These are phyloP conservation scores for Tetragonisca angustula DNA, from an alignment of 2,888 invertebrate species.

Conservation along the genomic window DNA sequence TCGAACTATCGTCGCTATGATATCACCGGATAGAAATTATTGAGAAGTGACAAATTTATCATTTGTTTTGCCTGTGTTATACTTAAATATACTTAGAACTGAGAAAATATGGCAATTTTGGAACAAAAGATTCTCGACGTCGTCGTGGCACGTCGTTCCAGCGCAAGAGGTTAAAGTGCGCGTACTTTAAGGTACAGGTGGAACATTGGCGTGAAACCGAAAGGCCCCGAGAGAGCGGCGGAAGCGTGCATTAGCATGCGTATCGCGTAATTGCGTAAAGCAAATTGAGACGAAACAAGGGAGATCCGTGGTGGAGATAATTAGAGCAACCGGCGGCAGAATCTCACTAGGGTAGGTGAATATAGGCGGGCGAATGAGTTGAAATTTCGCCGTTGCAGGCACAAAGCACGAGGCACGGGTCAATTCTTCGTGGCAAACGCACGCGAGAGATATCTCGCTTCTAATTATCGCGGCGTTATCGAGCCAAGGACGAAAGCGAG, in stretches of 20 bases:
- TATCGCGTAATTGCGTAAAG: constrained; percentile 50
- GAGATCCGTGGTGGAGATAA: constrained; percentile 45
- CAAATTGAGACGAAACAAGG: constrained; percentile 41
- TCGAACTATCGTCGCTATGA: no score
- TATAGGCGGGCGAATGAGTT: neutral
- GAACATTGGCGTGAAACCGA: neutral
- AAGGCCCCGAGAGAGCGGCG: neutral
- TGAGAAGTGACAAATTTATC: no score
- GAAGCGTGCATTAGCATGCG: constrained; percentile 35
- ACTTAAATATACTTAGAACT: no score
- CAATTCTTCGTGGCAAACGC: neutral
- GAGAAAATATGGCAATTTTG: no score
- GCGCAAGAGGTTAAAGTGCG: neutral
- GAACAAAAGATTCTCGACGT: no score
- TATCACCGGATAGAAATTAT: no score
- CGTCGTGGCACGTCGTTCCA: no score
- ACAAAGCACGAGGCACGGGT: neutral
- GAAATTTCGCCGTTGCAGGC: constrained; percentile 37
- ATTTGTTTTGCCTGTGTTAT: no score
- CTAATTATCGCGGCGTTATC: constrained; percentile 42
- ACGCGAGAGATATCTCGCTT: constrained; percentile 49
- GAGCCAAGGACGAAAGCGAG: constrained; percentile 46
- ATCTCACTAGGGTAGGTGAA: no score
- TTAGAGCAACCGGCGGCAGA: constrained; percentile 26
- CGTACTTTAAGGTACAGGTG: neutral